Evolutionary conservation across 2,113 vertebrate species (phyloP).

Genomic region (Isurus oxyrinchus): DNA sequence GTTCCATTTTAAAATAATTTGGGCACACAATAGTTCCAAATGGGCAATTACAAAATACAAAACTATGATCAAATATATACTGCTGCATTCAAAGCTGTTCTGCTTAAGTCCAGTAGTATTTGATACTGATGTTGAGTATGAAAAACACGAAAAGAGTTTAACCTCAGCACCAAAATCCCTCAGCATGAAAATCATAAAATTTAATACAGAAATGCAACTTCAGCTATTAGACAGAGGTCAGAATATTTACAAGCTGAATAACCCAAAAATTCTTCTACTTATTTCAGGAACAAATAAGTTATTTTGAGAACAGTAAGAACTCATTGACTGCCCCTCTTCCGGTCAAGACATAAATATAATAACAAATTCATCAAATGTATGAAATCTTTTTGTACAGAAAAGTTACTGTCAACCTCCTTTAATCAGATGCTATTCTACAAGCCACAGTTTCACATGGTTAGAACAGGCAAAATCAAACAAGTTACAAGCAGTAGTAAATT

Average conservation of each 20-base stretch:
- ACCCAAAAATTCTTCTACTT: neutral
- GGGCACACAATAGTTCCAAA: neutral
- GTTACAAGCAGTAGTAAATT: neutral
- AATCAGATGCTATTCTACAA: neutral
- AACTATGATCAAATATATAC: neutral
- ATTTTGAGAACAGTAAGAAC: neutral
- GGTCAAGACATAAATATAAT: neutral
- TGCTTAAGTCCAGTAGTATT: neutral
- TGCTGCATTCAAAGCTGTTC: neutral
- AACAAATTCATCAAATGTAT: neutral
- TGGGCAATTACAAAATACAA: neutral
- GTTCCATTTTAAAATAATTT: neutral
- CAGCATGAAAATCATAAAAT: neutral
- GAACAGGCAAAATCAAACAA: neutral
- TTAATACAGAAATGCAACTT: neutral
- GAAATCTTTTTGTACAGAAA: neutral
- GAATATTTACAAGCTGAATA: neutral
- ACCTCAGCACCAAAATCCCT: neutral
- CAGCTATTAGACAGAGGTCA: neutral
- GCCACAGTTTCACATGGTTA: neutral
- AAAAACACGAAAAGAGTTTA: neutral
- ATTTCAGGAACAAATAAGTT: neutral
- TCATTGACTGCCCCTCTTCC: neutral
- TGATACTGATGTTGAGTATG: neutral
- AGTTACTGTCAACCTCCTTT: neutral